Percentiles rank a stretch among this genome's conserved stretches.
phyloP scores from a whole-genome alignment of 2,113 vertebrate genomes.

The Solea solea region DNA sequence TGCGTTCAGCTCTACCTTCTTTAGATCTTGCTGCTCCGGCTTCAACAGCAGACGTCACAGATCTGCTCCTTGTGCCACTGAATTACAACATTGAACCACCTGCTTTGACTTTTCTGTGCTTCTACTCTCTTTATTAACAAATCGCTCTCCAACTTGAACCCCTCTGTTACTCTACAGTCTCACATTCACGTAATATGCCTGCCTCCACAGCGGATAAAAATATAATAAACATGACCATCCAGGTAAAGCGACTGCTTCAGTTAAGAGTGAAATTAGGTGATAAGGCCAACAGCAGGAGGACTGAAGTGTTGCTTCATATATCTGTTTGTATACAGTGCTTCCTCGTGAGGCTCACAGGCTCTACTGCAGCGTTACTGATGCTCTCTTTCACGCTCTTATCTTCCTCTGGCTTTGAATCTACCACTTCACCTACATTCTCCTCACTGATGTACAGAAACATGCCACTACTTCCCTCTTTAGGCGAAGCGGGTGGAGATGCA shows the following conservation, averaged over 20 bases:
- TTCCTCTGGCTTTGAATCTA: conserved; percentile 13
- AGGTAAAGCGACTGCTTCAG: neutral
- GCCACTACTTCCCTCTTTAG: conserved; percentile 70
- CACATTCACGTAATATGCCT: conserved; percentile 34
- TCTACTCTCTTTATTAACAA: conserved; percentile 7
- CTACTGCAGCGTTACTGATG: conserved; percentile 79
- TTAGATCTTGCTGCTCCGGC: neutral
- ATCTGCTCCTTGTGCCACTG: neutral
- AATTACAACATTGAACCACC: conserved; percentile 1
- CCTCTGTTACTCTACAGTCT: conserved; percentile 8
- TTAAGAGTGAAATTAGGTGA: conserved; percentile 11
- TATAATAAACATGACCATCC: neutral
- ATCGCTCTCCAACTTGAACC: conserved; percentile 24
- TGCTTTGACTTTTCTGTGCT: conserved; percentile 24
- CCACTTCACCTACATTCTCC: conserved; percentile 72
- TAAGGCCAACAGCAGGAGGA: conserved; percentile 24
- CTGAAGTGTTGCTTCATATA: conserved; percentile 80
- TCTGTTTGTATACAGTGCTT: conserved; percentile 92
- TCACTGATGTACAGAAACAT: conserved; percentile 85
- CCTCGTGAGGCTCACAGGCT: conserved; percentile 78
- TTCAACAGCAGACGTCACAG: neutral
- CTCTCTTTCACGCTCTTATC: conserved; percentile 79
- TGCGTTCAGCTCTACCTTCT: conserved; percentile 54
- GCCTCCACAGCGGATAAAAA: conserved; percentile 6
- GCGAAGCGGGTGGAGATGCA: conserved; percentile 64